Base-by-base conservation (phyloP, 2,797 vertebrate genomes). In the Menidia menidia region DNA sequence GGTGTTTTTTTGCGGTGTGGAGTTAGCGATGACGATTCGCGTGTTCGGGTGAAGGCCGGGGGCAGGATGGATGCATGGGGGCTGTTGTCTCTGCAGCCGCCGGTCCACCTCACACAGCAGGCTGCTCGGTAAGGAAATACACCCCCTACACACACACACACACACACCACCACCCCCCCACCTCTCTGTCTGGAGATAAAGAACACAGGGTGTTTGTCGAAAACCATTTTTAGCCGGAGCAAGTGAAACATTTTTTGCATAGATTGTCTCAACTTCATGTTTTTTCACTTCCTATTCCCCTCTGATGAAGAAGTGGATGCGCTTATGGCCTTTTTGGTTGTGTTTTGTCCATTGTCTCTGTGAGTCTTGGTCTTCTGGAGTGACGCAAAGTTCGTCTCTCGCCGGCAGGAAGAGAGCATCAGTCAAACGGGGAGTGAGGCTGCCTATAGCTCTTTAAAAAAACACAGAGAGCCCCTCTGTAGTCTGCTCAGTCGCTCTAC, bases 61-160 rank as follows among this genome's bases (percentile, higher is more conserved):
- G 68, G 75, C 80, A 68, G 75, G 16, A 88, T 89, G 87, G 87
- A 85, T 76, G 78, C 64, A 89, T 91, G 90, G 90, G 89, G 87
- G 68, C 82, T 75, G 82, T 15, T 72, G 54, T 65, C 68, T 85
- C 63, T 68, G 68, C 81, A 73, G 82, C 77, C 77, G 31, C 72
- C 47, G 0, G 57, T 66, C 78, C 74, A 67, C 60, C 15, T 25
- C 30, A 41, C 35, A 51, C 44, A 63, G 64, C 67, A 54, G 16
- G 75, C 59, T 50, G 57, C 75, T 44, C 15, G 73, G 88, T 91
- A 80, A 89, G 90, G 42, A 70, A 32, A 52, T 16, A 3, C 58
- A 66, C 52, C 6, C 64, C 19, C 43, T 41, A 39, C 10, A 39
- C 7, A 39, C 10, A 39, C 35, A 39, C 7, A 39, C 35, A 39